phyloP scores from a whole-genome alignment of 2,113 vertebrate species.

The Scytalopus superciliaris region DNA sequence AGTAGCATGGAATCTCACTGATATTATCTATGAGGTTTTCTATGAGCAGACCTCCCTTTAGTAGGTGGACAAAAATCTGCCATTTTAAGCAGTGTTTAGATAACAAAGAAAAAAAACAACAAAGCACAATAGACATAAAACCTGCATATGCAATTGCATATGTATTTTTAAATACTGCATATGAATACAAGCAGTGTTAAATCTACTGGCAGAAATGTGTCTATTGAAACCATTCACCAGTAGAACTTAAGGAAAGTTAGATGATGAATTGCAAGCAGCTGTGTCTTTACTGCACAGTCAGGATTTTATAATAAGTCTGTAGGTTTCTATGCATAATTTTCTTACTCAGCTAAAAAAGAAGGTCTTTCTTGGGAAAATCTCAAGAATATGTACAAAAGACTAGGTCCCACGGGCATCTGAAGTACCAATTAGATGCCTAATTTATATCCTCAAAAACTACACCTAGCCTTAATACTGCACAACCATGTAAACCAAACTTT shows the following conservation, averaged over 20 bases:
- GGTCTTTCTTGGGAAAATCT: background rate
- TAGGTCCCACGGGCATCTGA: background rate
- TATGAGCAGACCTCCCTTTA: background rate
- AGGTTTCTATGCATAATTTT: conserved; percentile 44
- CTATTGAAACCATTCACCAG: conserved; percentile 67
- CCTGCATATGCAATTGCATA: background rate
- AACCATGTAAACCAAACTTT: background rate
- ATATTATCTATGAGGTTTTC: background rate
- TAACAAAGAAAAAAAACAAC: background rate
- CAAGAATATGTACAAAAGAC: background rate
- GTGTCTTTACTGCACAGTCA: conserved; percentile 68
- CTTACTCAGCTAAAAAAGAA: background rate
- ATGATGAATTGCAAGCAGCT: conserved; percentile 76
- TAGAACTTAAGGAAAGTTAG: conserved; percentile 54
- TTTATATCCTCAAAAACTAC: background rate
- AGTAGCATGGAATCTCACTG: background rate
- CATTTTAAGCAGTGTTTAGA: background rate
- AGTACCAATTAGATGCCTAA: background rate
- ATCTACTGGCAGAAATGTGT: conserved; percentile 57
- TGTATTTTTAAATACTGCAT: background rate
- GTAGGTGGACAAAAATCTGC: background rate
- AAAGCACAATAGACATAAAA: background rate
- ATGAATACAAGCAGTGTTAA: conserved; percentile 37
- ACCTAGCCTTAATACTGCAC: background rate
- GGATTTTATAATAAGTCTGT: conserved; percentile 70